Evolutionary conservation across 2,797 vertebrate species (phyloP).

Genomic region (Myripristis jacobus): DNA sequence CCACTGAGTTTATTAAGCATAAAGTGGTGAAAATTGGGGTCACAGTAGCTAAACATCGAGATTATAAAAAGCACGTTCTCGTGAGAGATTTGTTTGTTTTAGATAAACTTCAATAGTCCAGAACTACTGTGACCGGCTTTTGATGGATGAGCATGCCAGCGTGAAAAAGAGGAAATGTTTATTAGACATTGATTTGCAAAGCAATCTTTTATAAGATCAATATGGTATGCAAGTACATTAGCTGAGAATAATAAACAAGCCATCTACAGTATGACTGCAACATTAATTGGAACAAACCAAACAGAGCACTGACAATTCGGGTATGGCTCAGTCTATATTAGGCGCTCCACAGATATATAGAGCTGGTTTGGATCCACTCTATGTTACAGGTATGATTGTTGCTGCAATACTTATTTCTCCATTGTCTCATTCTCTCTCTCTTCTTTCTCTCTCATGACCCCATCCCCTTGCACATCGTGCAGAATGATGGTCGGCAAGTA

Average conservation of each 20-base stretch:
- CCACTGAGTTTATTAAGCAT: conserved; percentile 13
- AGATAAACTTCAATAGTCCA: background rate
- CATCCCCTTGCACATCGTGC: conserved; percentile 32
- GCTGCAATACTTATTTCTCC: conserved; percentile 23
- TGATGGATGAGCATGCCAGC: conserved; percentile 8
- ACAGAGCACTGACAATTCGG: conserved; percentile 31
- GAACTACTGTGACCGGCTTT: background rate
- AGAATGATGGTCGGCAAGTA: conserved; percentile 40
- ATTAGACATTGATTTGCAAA: conserved; percentile 38
- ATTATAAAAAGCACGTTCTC: conserved; percentile 14
- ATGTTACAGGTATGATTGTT: conserved; percentile 5
- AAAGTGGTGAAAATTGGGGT: conserved; percentile 29
- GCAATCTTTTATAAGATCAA: conserved; percentile 57
- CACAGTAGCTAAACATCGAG: conserved; percentile 11
- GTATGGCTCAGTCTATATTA: background rate
- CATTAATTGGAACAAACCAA: conserved; percentile 33
- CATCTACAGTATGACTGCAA: conserved; percentile 1
- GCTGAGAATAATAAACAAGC: conserved; percentile 65
- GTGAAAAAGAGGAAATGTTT: background rate
- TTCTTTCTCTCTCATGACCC: conserved; percentile 34
- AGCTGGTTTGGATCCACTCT: conserved; percentile 21
- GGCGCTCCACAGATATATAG: conserved; percentile 35
- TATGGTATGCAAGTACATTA: conserved; percentile 52
- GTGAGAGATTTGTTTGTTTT: conserved; percentile 13
- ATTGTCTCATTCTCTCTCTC: background rate